Base-by-base conservation (phyloP, 2,797 vertebrate genomes). In the Epinephelus malabaricus region DNA sequence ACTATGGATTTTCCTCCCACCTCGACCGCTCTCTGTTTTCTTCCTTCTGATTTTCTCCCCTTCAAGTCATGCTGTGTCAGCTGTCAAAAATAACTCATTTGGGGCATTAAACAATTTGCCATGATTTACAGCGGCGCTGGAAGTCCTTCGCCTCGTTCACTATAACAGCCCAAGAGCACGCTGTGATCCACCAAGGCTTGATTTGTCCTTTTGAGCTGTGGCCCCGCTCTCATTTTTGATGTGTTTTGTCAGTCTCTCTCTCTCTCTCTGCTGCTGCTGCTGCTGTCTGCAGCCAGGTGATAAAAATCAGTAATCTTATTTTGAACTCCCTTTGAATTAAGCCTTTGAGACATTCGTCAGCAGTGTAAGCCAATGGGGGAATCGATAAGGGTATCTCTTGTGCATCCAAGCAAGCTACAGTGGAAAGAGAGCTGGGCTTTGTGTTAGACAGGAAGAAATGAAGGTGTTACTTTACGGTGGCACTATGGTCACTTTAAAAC, bases 251-350 rank as follows among this genome's bases (percentile, higher is more conserved):
- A 69, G 30, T 25, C 12, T 23, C 34, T 56, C 40, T 77, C 69
- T 72, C 59, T 63, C 43, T 50, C 62, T 25, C 79, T 27, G 25
- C 25, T 27, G 25, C 25, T 27, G 25, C 25, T 61, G 79, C 53
- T 46, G 62, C 88, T 88, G 82, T 89, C 86, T 87, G 83, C 86
- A 89, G 89, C 86, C 86, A 90, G 88, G 89, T 94, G 95, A 95
- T 95, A 94, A 89, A 94, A 92, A 95, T 95, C 93, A 92, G 87
- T 94, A 93, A 95, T 95, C 90, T 94, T 92, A 92, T 92, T 94
- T 94, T 95, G 90, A 95, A 93, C 89, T 93, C 81, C 84, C 80
- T 88, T 94, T 93, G 92, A 95, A 95, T 95, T 90, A 93, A 94
- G 92, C 93, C 92, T 94, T 90, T 92, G 91, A 95, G 92, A 95